Evolutionary conservation across 2,113 vertebrate genomes (phyloP).

Genomic region (Clarias magur): DNA sequence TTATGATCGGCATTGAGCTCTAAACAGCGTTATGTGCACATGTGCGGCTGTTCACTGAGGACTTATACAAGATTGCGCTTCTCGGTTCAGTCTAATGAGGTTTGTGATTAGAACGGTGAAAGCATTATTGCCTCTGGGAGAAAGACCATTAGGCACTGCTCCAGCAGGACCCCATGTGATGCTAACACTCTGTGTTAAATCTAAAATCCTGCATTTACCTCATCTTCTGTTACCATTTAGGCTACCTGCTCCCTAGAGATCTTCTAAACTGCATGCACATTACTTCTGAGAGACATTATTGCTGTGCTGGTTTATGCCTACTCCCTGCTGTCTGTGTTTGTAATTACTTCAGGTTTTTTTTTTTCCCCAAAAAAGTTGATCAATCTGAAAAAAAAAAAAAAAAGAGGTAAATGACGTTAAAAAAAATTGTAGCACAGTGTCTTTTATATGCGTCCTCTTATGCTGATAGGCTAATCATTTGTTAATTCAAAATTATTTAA

Average conservation of each 20-base stretch:
- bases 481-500: not conserved
- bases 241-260: constrained; percentile 31
- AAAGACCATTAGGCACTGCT: constrained; percentile 60
- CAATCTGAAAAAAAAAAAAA: not conserved
- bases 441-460: not conserved
- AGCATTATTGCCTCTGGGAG: constrained; percentile 59
- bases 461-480: not conserved
- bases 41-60: constrained; percentile 40
- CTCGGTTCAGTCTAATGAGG: constrained; percentile 53
- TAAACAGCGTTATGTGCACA: not conserved
- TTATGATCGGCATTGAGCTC: constrained; percentile 16
- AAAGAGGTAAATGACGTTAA: not conserved
- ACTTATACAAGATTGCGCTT: constrained; percentile 43
- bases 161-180: constrained; percentile 51
- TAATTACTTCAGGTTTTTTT: not conserved
- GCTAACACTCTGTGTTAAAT: constrained; percentile 25
- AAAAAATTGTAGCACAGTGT: not conserved
- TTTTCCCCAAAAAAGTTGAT: not conserved
- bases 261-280: constrained; percentile 8
- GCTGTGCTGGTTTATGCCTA: not conserved
- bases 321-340: not conserved
- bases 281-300: constrained; percentile 18
- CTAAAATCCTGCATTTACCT: constrained; percentile 46
- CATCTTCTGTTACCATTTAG: constrained; percentile 26
- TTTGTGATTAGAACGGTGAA: constrained; percentile 61